Evolutionary conservation across 37 sponge, comb jelly and placozoan species (phyloP), one percentile per base, ranked within the genome.

Genomic region (Beroe ovata): DNA sequence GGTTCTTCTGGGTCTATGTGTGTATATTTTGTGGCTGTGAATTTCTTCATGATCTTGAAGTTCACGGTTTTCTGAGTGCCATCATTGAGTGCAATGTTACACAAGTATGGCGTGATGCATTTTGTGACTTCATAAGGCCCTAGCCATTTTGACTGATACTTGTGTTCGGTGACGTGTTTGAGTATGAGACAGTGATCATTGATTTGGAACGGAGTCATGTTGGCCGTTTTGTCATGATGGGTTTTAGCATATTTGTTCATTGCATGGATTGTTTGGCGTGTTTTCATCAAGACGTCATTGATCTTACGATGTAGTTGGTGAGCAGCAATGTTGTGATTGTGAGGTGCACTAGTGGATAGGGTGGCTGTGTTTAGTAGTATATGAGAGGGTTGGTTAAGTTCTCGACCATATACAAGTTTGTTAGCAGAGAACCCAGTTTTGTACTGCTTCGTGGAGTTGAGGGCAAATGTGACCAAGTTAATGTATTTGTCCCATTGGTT

Each of bases 401-500:
- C 63, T 25, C 63, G 23, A 25, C 63, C 63, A 16, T 28, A 62
- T 28, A 62, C 63, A 21, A 62, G 23, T 25, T 62, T 62, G 63
- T 62, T 21, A 25, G 63, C 63, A 3, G 63, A 28, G 63, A 62
- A 62, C 23, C 63, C 63, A 20, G 63, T 62, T 62, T 25, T 62
- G 63, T 25, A 25, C 28, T 62, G 23, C 21, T 62, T 62, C 28
- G 63, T 25, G 29, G 28, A 62, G 63, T 62, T 62, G 8, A 62
- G 63, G 63, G 63, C 63, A 62, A 62, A 62, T 62, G 63, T 62
- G 63, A 62, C 63, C 21, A 28, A 28, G 63, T 62, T 25, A 21
- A 62, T 21, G 29, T 62, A 62, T 25, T 28, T 25, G 29, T 62
- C 63, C 63, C 63, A 62, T 28, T 28, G 63, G 29, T 62, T 21